Conservation (phyloP, 1,140 invertebrate genomes). For the Epicauta chinensis region DNA sequence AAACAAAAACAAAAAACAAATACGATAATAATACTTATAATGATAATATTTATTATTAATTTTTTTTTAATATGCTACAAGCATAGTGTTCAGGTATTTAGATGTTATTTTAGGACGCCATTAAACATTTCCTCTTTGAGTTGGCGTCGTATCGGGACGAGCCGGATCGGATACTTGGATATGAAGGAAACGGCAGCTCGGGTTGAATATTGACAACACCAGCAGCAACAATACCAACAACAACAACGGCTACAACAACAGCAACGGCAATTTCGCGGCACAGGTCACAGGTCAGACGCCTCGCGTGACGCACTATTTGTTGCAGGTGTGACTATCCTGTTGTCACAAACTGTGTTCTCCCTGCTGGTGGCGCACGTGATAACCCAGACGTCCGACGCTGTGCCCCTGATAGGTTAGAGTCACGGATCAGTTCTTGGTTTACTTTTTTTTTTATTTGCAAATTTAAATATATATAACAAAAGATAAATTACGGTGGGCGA, state of each 20-base stretch:
- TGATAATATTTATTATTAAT: neutral
- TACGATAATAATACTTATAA: neutral
- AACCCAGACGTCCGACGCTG: constrained; percentile 95
- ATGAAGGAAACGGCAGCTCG: constrained; percentile 35
- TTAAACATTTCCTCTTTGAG: constrained; percentile 43
- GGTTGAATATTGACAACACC: constrained; percentile 5
- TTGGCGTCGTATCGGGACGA: constrained; percentile 30
- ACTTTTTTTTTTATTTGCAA: constrained; percentile 28
- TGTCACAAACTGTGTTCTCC: constrained; percentile 99
- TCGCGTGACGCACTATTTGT: constrained; percentile 50
- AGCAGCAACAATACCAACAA: neutral
- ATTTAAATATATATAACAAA: neutral
- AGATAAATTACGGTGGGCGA: constrained; percentile 23
- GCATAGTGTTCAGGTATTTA: neutral
- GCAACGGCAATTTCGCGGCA: constrained; percentile 24
- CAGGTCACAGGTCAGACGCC: constrained; percentile 39
- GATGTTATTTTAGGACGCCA: constrained; percentile 19
- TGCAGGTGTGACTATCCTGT: constrained; percentile 98
- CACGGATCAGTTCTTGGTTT: constrained; percentile 30
- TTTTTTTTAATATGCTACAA: neutral
- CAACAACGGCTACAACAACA: neutral
- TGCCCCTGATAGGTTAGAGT: constrained; percentile 89
- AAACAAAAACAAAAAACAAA: neutral
- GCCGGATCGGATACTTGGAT: constrained; percentile 43
- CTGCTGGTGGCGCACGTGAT: constrained; percentile 94